Evolutionary conservation across 1,140 invertebrate species (phyloP).

Genomic region (Drosophila littoralis): DNA sequence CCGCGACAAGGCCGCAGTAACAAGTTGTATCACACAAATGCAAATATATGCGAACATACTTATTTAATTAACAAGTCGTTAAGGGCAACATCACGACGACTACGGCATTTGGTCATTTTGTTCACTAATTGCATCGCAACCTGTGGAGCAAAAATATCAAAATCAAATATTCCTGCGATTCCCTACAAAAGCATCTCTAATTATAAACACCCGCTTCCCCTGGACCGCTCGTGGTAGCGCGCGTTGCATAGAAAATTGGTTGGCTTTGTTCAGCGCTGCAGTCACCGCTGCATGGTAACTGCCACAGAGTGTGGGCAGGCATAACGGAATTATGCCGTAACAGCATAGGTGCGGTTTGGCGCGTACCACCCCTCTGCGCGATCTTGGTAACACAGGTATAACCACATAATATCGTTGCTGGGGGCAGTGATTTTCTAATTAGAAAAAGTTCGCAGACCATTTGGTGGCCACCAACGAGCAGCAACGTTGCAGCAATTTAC

Average conservation of each 20-base stretch:
- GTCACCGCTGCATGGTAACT: background rate
- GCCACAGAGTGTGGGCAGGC: slow-evolving; percentile 1
- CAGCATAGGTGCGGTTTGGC: slow-evolving; percentile 32
- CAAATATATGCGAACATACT: slow-evolving; percentile 41
- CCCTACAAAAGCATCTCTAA: slow-evolving; percentile 17
- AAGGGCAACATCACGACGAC: slow-evolving; percentile 35
- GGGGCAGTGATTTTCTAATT: slow-evolving; percentile 78
- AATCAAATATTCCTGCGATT: slow-evolving; percentile 28
- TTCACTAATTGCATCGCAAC: slow-evolving; percentile 74
- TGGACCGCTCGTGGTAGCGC: slow-evolving; percentile 2
- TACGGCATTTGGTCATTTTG: slow-evolving; percentile 34
- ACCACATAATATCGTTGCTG: slow-evolving; percentile 37
- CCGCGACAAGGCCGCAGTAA: slow-evolving; percentile 3
- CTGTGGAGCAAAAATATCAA: slow-evolving; percentile 58
- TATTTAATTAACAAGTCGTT: slow-evolving; percentile 76
- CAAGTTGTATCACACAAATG: slow-evolving; percentile 13
- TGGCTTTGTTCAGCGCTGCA: slow-evolving; percentile 22
- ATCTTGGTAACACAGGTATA: background rate
- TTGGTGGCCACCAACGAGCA: slow-evolving; percentile 58
- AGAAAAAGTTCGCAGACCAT: slow-evolving; percentile 64
- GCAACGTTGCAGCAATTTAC: slow-evolving; percentile 71
- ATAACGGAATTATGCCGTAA: slow-evolving; percentile 47
- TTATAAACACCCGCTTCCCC: slow-evolving; percentile 1
- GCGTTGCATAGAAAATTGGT: slow-evolving; percentile 41
- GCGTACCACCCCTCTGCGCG: background rate